phyloP scores from a whole-genome alignment of 2,888 invertebrate genomes.

The Sminthurinus aureus region DNA sequence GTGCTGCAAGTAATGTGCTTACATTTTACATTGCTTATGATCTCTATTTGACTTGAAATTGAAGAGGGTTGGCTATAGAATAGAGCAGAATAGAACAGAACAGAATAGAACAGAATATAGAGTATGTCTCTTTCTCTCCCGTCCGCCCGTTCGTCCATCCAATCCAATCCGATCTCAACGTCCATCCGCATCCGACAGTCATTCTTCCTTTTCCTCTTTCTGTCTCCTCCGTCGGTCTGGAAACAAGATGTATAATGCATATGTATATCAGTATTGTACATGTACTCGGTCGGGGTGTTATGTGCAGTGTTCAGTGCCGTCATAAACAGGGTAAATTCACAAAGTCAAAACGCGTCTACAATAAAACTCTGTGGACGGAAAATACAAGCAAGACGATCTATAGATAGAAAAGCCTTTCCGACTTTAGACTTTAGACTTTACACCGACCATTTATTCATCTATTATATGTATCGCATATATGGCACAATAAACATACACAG shows the following conservation, averaged over 20 bases:
- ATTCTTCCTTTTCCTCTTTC: not conserved
- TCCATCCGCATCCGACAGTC: constrained; percentile 35
- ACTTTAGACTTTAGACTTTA: not conserved
- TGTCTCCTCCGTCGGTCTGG: not conserved
- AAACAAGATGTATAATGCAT: not conserved
- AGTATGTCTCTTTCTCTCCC: not conserved
- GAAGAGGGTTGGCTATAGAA: constrained; percentile 25
- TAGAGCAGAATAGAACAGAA: too few species aligned
- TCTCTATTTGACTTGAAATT: not conserved
- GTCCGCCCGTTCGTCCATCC: constrained; percentile 25
- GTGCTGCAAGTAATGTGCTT: constrained; percentile 3
- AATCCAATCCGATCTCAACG: constrained; percentile 40
- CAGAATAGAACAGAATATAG: too few species aligned
- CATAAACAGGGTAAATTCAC: constrained; percentile 21
- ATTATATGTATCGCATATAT: not conserved
- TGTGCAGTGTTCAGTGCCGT: not conserved
- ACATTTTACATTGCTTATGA: constrained; percentile 1
- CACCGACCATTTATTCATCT: not conserved
- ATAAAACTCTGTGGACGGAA: constrained; percentile 21
- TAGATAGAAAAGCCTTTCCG: not conserved
- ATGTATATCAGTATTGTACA: not conserved
- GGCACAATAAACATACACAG: not conserved
- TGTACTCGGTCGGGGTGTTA: not conserved
- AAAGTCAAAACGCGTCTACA: constrained; percentile 38
- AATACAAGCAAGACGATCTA: not conserved